Conservation (phyloP, 2,888 invertebrate genomes). For the Hirtodrosophila alboralis region DNA sequence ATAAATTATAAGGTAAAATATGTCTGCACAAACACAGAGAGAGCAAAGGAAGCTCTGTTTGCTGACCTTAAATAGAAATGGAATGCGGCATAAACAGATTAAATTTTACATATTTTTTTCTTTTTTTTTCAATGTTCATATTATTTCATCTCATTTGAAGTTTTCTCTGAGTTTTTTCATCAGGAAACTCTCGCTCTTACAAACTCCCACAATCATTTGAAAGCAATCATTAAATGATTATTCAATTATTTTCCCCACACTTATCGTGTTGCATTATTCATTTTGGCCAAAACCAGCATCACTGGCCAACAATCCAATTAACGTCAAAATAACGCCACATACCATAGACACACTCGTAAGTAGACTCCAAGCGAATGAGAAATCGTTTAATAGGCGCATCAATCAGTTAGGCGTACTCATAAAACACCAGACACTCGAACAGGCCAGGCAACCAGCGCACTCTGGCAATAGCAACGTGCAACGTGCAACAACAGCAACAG, state of each 20-base stretch:
- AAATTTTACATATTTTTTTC: neutral
- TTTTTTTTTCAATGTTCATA: too few species aligned
- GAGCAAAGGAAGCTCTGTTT: too few species aligned
- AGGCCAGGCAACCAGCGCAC: slow-evolving; percentile 25
- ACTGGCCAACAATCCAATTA: slow-evolving; percentile 62
- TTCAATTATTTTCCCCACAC: slow-evolving; percentile 62
- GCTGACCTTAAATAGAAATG: too few species aligned
- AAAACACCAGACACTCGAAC: slow-evolving; percentile 61
- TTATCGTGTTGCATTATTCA: slow-evolving; percentile 58
- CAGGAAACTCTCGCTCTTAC: slow-evolving; percentile 19
- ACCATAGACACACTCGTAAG: slow-evolving; percentile 34
- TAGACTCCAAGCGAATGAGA: slow-evolving; percentile 52
- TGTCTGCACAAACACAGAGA: neutral
- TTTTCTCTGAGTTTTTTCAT: slow-evolving; percentile 19
- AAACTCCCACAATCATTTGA: slow-evolving; percentile 52
- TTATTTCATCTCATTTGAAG: slow-evolving; percentile 19
- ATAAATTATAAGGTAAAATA: slow-evolving; percentile 56
- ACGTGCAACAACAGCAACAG: slow-evolving; percentile 4
- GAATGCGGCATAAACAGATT: too few species aligned
- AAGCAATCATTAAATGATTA: slow-evolving; percentile 61
- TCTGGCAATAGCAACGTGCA: slow-evolving; percentile 22
- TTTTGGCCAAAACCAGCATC: slow-evolving; percentile 30
- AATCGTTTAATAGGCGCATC: slow-evolving; percentile 77
- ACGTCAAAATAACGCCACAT: slow-evolving; percentile 68
- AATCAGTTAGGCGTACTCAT: slow-evolving; percentile 71